A percentile compares a stretch with the other conserved stretches of the same genome.
Conservation (phyloP, 2,113 vertebrate species). For the Apteryx owenii region DNA sequence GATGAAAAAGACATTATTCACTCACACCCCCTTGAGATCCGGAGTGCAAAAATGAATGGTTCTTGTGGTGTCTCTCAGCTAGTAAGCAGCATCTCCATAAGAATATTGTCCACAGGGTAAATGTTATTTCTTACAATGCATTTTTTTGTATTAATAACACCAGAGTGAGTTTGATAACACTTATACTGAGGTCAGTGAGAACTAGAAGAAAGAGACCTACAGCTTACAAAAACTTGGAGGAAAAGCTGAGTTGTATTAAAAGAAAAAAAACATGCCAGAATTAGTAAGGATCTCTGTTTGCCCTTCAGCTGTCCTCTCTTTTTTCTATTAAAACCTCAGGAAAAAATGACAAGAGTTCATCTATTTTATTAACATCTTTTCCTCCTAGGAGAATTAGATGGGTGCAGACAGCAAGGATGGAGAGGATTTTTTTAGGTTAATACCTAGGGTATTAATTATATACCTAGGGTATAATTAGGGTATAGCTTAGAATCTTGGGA, state of each 20-base stretch:
- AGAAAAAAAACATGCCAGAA: background rate
- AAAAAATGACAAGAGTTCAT: slow-evolving; percentile 29
- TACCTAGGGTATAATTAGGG: slow-evolving; percentile 62
- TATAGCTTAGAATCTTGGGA: slow-evolving; percentile 35
- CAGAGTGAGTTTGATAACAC: background rate
- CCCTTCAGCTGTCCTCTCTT: slow-evolving; percentile 41
- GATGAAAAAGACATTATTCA: background rate
- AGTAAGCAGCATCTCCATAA: background rate
- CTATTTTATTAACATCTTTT: slow-evolving; percentile 57
- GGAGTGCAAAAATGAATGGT: background rate
- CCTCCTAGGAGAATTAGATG: slow-evolving; percentile 44
- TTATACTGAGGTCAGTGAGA: background rate
- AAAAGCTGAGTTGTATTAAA: background rate
- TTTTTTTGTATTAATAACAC: background rate
- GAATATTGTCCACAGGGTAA: background rate
- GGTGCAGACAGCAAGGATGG: slow-evolving; percentile 40
- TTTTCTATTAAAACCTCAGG: slow-evolving; percentile 26
- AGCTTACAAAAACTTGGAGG: background rate
- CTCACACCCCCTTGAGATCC: background rate
- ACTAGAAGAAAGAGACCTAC: background rate
- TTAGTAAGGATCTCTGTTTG: background rate
- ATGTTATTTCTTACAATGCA: background rate
- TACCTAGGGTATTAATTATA: slow-evolving; percentile 60
- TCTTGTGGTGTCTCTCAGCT: background rate
- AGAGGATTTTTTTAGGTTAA: slow-evolving; percentile 51